A percentile compares a stretch with the other conserved stretches of the same genome.
phyloP scores from a whole-genome alignment of 2,797 vertebrate genomes.

The Cercopithecus neglectus region DNA sequence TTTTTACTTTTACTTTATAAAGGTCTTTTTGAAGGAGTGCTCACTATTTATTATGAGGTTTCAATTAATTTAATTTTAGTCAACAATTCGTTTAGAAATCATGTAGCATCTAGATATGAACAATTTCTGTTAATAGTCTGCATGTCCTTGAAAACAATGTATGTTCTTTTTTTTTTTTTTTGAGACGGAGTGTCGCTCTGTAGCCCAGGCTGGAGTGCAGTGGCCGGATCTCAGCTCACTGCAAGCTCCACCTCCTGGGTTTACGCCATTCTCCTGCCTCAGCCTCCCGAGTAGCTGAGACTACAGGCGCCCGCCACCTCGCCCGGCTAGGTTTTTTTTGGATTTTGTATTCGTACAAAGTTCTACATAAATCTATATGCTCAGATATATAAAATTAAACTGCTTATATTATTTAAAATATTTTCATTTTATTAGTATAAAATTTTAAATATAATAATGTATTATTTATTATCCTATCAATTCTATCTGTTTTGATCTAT shows the following conservation, averaged over 20 bases:
- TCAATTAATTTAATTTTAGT: neutral
- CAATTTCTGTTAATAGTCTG: neutral
- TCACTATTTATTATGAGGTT: neutral
- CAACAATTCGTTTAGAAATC: neutral
- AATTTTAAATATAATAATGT: neutral
- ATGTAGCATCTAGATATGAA: neutral
- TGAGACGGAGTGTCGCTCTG: no score
- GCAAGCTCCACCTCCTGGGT: no score
- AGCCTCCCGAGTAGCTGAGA: no score
- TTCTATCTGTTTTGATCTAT: neutral
- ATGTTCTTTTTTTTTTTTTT: neutral
- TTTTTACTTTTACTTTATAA: slow-evolving; percentile 6
- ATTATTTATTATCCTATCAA: neutral
- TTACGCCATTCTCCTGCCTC: no score
- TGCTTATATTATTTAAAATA: neutral
- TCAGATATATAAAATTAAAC: neutral
- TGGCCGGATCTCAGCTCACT: no score
- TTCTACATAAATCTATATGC: neutral
- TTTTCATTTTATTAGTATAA: neutral
- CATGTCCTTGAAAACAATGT: neutral
- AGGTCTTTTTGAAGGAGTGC: neutral
- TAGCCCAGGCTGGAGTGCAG: no score
- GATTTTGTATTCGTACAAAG: neutral
- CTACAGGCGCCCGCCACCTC: no score
- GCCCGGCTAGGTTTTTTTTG: no score